Percentiles rank a stretch among this genome's conserved stretches.
Evolutionary conservation across 2,888 invertebrate genomes (phyloP).

Genomic region (Aphidoletes aphidimyza): DNA sequence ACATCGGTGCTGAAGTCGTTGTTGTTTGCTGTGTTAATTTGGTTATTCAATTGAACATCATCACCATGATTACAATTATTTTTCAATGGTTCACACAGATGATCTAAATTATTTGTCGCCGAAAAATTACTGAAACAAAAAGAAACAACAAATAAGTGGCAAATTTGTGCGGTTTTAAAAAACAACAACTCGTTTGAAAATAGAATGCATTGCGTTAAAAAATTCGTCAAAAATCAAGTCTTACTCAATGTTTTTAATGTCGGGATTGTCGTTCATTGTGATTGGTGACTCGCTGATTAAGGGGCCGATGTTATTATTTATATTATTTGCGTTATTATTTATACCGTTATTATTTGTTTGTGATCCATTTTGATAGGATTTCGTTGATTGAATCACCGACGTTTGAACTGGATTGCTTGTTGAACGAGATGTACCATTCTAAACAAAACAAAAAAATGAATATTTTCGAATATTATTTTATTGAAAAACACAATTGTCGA

Average conservation of each 20-base stretch:
- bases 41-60: slow-evolving; percentile 60
- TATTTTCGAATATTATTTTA: neutral
- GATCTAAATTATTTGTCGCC: slow-evolving; percentile 43
- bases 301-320: slow-evolving; percentile 28
- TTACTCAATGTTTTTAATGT: slow-evolving; percentile 67
- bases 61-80: slow-evolving; percentile 55
- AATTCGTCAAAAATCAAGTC: neutral
- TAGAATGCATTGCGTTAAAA: too few species aligned
- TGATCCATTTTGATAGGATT: slow-evolving; percentile 65
- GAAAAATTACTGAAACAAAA: slow-evolving; percentile 54
- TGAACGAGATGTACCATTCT: slow-evolving; percentile 59
- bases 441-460: neutral
- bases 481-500: neutral
- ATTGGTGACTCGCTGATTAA: slow-evolving; percentile 53
- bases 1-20: slow-evolving; percentile 65
- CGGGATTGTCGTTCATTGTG: slow-evolving; percentile 70
- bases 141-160: too few species aligned
- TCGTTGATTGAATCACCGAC: slow-evolving; percentile 85
- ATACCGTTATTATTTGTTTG: slow-evolving; percentile 58
- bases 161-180: too few species aligned
- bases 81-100: slow-evolving; percentile 53
- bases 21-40: slow-evolving; percentile 58
- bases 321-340: slow-evolving; percentile 54
- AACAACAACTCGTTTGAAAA: neutral
- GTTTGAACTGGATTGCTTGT: slow-evolving; percentile 71